Percentiles rank a stretch among this genome's conserved stretches.
phyloP scores from a whole-genome alignment of 1,140 invertebrate genomes.

The Palaemon carinicauda region DNA sequence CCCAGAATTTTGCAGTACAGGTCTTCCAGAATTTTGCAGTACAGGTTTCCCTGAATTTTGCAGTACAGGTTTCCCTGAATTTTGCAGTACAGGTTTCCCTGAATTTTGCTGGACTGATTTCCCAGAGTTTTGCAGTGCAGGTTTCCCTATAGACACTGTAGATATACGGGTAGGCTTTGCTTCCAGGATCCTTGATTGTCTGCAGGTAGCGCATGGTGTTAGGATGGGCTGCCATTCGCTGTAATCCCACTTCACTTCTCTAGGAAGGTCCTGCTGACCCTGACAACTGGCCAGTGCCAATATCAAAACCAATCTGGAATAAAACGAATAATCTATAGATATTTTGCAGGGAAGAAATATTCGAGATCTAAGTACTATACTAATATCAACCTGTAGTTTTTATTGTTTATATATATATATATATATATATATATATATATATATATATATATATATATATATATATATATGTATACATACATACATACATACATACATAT shows the following conservation, averaged over 20 bases:
- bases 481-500: no score
- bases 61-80: not conserved
- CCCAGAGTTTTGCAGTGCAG: not conserved
- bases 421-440: not conserved
- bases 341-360: not conserved
- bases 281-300: not conserved
- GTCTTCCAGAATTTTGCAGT: no score
- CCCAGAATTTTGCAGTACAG: not conserved
- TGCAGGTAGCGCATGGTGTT: slow-evolving; percentile 5
- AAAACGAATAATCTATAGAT: not conserved
- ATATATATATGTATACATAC: not conserved
- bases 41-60: not conserved
- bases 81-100: not conserved
- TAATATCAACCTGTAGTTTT: no score
- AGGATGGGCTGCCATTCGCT: slow-evolving; percentile 49
- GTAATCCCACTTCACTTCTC: slow-evolving; percentile 30
- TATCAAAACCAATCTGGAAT: slow-evolving; percentile 25
- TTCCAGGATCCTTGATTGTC: not conserved
- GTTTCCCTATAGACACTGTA: not conserved
- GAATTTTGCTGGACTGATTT: no score
- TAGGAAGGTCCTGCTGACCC: not conserved
- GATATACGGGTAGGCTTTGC: not conserved
- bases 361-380: no score
- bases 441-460: not conserved
- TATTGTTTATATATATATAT: not conserved